Percentiles rank a stretch among this genome's conserved stretches.
Evolutionary conservation across 1,140 invertebrate genomes (phyloP).

Genomic region (Caenorhabditis latens): DNA sequence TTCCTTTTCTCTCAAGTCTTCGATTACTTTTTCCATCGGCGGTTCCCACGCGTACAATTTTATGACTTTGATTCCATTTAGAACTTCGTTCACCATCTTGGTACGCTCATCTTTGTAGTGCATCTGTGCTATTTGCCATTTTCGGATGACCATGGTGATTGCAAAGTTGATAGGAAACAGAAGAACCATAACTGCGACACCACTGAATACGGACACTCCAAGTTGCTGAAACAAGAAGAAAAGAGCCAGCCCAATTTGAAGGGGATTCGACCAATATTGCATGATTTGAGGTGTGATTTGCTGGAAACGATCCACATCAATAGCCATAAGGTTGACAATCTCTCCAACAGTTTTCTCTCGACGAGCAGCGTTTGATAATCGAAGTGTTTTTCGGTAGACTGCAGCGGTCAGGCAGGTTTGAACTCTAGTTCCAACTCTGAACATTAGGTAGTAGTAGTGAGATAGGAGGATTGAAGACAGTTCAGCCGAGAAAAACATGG

Average conservation of each 20-base stretch:
- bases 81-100: constrained; percentile 81
- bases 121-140: constrained; percentile 78
- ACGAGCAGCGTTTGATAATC: constrained; percentile 78
- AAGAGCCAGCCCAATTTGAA: constrained; percentile 77
- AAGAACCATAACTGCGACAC: constrained; percentile 75
- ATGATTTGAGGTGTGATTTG: constrained; percentile 74
- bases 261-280: constrained; percentile 74
- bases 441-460: constrained; percentile 73
- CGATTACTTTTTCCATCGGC: constrained; percentile 82
- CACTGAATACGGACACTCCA: constrained; percentile 76
- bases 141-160: constrained; percentile 76
- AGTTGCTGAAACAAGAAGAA: constrained; percentile 78
- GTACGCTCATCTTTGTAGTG: constrained; percentile 81
- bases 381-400: constrained; percentile 76
- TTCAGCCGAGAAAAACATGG: constrained; percentile 70
- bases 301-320: constrained; percentile 79
- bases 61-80: constrained; percentile 84
- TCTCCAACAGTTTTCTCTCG: constrained; percentile 81
- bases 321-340: constrained; percentile 82
- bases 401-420: constrained; percentile 70
- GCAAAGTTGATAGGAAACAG: constrained; percentile 79
- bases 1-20: constrained; percentile 70
- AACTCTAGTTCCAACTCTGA: constrained; percentile 68
- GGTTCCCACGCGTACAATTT: constrained; percentile 96
- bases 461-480: constrained; percentile 68